phyloP scores from a whole-genome alignment of 2,888 invertebrate species.

The Sesia bembeciformis region DNA sequence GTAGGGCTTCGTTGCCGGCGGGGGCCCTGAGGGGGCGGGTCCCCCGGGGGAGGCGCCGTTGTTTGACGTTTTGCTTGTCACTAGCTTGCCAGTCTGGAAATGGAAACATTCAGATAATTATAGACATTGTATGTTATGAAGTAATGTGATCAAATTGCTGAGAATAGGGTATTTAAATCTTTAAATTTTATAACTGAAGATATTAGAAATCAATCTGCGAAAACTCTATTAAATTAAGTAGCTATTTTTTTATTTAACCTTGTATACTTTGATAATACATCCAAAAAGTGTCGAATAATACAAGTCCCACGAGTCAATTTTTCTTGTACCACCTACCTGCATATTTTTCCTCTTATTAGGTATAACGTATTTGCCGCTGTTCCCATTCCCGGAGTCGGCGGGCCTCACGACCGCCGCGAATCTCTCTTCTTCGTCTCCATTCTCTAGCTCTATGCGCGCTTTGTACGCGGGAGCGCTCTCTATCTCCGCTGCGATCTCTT shows the following conservation, averaged over 20 bases:
- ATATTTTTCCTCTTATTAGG: slow-evolving; percentile 84
- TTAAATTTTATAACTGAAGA: too few species aligned
- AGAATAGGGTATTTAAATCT: too few species aligned
- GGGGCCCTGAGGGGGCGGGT: slow-evolving; percentile 13
- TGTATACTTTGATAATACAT: too few species aligned
- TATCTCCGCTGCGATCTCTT: slow-evolving; percentile 93
- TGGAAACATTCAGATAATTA: too few species aligned
- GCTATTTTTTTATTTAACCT: not conserved
- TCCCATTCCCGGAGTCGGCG: slow-evolving; percentile 33
- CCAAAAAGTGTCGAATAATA: too few species aligned
- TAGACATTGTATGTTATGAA: too few species aligned
- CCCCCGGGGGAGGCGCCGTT: slow-evolving; percentile 10
- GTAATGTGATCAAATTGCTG: too few species aligned
- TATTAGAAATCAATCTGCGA: too few species aligned
- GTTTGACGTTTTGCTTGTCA: slow-evolving; percentile 48
- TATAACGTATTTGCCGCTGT: slow-evolving; percentile 82
- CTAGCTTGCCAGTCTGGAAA: slow-evolving; percentile 75
- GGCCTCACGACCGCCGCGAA: slow-evolving; percentile 88
- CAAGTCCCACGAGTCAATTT: too few species aligned
- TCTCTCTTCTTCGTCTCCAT: slow-evolving; percentile 92
- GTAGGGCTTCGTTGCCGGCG: slow-evolving; percentile 6
- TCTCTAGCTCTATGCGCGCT: slow-evolving; percentile 89
- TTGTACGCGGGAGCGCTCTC: slow-evolving; percentile 89
- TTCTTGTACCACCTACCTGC: slow-evolving; percentile 25
- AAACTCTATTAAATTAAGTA: too few species aligned